Base-by-base conservation (phyloP, 2,797 vertebrate species). In the Varecia variegata region DNA sequence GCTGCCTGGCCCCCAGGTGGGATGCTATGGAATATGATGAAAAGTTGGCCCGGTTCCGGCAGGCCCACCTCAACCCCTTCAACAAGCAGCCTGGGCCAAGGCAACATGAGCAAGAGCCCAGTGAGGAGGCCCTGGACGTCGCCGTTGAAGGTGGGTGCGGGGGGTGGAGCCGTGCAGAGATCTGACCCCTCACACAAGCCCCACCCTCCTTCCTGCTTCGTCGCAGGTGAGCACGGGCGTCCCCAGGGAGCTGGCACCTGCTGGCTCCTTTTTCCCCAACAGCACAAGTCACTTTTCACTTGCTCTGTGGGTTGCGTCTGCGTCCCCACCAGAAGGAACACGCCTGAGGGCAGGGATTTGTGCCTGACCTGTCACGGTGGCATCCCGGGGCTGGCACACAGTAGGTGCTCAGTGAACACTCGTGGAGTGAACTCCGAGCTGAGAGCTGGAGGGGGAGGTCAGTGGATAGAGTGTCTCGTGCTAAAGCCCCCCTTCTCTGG, bases 1-100 rank as follows among this genome's bases (percentile, higher is more conserved):
- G 4, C 3, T 32, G 23, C 30, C 68, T 50, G 11, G 9, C 83
- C 70, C 70, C 0, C 96, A 98, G 98, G 96, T 95, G 38, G 96
- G 95, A 83, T 98, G 98, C 99, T 97, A 99, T 99, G 99, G 99
- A 99, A 97, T 99, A 99, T 93, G 99, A 99, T 70, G 99, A 99
- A 98, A 99, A 98, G 99, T 98, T 99, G 96, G 99, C 99, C 96
- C 99, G 99, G 88, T 99, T 99, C 98, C 99, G 99, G 89, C 99
- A 99, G 98, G 99, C 98, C 95, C 99, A 99, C 96, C 99, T 99
- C 98, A 99, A 99, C 98, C 99, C 99, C 17, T 99, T 99, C 97
- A 98, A 99, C 98, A 99, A 99, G 85, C 85, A 82, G 81, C 97
- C 70, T 0, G 92, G 81, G 79, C 84, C 90, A 0, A 65, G 73